Base-by-base conservation (phyloP, 2,113 vertebrate species). In the Oophaga pumilio region DNA sequence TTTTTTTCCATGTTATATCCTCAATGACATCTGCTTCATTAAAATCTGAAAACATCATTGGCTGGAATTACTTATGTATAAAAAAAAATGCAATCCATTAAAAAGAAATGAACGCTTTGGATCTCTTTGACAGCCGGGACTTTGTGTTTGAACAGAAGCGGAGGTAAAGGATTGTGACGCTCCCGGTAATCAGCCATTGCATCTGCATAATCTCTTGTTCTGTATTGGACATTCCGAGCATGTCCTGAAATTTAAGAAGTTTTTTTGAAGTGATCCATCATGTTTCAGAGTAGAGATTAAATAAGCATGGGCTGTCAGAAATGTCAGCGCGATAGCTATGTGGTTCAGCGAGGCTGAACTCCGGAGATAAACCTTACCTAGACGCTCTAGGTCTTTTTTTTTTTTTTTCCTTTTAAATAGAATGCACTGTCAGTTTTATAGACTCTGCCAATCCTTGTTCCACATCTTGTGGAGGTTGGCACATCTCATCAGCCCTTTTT, bases 261-360 rank as follows among this genome's bases (percentile, higher is more conserved):
- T 64, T 60, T 86, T 74, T 76, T 76, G 17, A 76, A 83, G 71
- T 83, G 87, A 88, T 88, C 80, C 80, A 83, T 88, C 87, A 88
- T 83, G 81, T 88, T 76, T 74, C 71, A 68, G 69, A 77, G 80
- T 80, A 43, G 82, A 83, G 71, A 88, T 88, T 83, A 88, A 83
- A 76, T 83, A 82, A 88, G 43, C 87, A 52, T 66, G 76, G 14
- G 43, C 87, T 88, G 87, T 88, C 87, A 88, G 74, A 83, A 88
- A 83, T 88, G 87, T 88, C 87, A 88, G 87, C 49, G 18, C 56
- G 87, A 88, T 88, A 83, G 43, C 80, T 24, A 53, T 64, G 50
- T 66, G 86, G 68, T 87, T 87, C 86, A 82, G 79, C 79, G 33
- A 87, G 86, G 79, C 86, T 88, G 86, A 88, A 83, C 87, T 74